Conservation (phyloP, 2,113 vertebrate genomes). For the Gnathonemus longibarbis region DNA sequence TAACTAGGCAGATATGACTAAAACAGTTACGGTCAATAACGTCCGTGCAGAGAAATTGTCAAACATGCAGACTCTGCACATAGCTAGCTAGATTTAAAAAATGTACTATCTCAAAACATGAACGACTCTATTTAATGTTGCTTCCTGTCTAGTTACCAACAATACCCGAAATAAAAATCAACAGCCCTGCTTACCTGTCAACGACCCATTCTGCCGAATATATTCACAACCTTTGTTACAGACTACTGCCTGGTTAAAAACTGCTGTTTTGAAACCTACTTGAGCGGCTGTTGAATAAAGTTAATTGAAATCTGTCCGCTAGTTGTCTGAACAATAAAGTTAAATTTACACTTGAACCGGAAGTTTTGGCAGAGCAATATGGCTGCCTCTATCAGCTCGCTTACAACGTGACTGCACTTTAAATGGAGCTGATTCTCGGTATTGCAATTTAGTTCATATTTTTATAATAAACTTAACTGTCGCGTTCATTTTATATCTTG, state of each 20-base stretch:
- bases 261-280: background rate
- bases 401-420: slow-evolving; percentile 16
- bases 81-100: background rate
- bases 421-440: background rate
- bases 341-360: slow-evolving; percentile 9
- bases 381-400: slow-evolving; percentile 1
- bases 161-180: background rate
- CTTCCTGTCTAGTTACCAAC: background rate
- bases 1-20: background rate
- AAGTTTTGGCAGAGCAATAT: slow-evolving; percentile 16
- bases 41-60: background rate
- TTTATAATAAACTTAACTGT: background rate
- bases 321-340: slow-evolving; percentile 19
- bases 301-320: slow-evolving; percentile 11
- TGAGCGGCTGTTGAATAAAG: slow-evolving; percentile 13
- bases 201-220: background rate
- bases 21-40: background rate
- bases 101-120: background rate
- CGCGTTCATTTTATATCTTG: background rate
- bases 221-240: background rate
- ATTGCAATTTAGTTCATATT: background rate
- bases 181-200: background rate
- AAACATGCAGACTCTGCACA: background rate
- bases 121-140: background rate
- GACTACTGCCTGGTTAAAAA: background rate